These are phyloP conservation scores for Otus sunia DNA, from an alignment of 2,113 vertebrate species.

Conservation along the genomic window DNA sequence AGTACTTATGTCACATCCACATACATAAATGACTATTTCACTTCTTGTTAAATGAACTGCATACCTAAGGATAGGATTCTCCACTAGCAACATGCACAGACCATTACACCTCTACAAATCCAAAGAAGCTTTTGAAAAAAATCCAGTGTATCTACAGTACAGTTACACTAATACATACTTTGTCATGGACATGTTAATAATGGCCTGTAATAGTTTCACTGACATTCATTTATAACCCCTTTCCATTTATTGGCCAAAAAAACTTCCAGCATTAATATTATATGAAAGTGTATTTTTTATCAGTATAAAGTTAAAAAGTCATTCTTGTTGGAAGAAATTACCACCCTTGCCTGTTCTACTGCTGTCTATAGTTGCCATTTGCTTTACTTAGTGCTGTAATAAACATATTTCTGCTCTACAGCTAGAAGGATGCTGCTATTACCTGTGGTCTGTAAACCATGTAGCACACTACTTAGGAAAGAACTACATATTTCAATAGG, in stretches of 20 bases:
- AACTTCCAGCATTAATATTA: neutral
- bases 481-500: neutral
- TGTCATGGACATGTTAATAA: neutral
- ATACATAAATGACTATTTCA: neutral
- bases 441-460: neutral
- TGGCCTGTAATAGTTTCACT: neutral
- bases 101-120: constrained; percentile 8
- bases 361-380: neutral
- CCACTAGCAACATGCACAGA: neutral
- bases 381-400: neutral
- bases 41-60: constrained; percentile 11
- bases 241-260: neutral
- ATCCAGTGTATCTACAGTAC: neutral
- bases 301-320: neutral
- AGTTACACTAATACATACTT: neutral
- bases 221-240: neutral
- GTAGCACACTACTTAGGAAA: neutral
- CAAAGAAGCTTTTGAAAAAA: neutral
- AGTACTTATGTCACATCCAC: neutral
- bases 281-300: neutral
- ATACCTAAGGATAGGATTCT: neutral
- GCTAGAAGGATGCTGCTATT: neutral
- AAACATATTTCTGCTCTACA: neutral
- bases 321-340: neutral
- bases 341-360: neutral